phyloP scores from a whole-genome alignment of 92 coral and sea anemone species.

The Pocillopora grandis region DNA sequence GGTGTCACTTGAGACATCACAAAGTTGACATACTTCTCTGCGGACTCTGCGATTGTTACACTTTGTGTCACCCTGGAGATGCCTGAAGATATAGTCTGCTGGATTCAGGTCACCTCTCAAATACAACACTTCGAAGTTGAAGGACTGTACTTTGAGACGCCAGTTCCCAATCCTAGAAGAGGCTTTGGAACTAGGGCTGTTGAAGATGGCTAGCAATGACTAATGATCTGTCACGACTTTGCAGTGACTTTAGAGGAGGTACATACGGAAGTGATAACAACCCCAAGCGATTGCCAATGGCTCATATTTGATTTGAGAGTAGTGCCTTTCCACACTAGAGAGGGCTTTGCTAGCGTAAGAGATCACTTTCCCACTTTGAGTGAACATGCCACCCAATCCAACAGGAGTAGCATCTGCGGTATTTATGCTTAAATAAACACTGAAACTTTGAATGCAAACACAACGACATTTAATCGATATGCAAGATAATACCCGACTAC shows the following conservation, averaged over 20 bases:
- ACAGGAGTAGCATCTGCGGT: too few species aligned
- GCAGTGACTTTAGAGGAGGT: slow-evolving; percentile 41
- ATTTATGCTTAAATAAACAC: too few species aligned
- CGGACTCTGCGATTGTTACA: slow-evolving; percentile 36
- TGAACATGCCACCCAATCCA: too few species aligned
- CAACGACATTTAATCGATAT: too few species aligned
- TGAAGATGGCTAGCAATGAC: slow-evolving; percentile 34
- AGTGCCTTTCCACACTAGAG: slow-evolving; percentile 34
- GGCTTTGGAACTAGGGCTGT: slow-evolving; percentile 40
- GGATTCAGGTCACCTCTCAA: slow-evolving; percentile 49
- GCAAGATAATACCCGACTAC: too few species aligned
- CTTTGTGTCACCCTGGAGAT: slow-evolving; percentile 39
- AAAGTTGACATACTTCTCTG: slow-evolving; percentile 41
- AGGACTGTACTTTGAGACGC: slow-evolving; percentile 41
- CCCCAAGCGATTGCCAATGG: background rate
- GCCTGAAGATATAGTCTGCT: slow-evolving; percentile 43
- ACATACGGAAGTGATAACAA: slow-evolving; percentile 40
- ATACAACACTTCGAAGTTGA: slow-evolving; percentile 30
- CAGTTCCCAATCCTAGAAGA: slow-evolving; percentile 40
- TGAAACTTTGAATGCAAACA: too few species aligned
- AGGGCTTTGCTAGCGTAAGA: background rate
- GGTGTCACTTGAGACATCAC: slow-evolving; percentile 44
- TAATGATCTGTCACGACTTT: slow-evolving; percentile 31
- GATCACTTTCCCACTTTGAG: too few species aligned
- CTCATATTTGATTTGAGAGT: slow-evolving; percentile 41